Base-by-base conservation (phyloP, 37 sponge, comb jelly and placozoan species). In the Crambe crambe region DNA sequence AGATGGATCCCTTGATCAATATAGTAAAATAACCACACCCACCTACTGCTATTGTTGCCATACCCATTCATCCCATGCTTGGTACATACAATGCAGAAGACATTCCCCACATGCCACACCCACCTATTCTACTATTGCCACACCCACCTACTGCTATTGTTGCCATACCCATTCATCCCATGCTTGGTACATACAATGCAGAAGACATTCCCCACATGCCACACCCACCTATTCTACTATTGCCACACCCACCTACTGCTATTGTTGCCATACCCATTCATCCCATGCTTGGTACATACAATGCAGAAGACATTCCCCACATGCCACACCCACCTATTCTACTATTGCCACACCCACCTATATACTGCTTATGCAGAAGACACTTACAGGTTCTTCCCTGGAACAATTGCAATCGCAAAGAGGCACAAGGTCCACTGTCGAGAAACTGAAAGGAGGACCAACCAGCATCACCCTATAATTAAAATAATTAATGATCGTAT, bases 331-430 rank as follows among this genome's bases (percentile, higher is more conserved):
- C 51, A 6, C 12, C 51, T 47, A 47, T 47, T 6, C 51, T 47
- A 12, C 51, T 47, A 6, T 47, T 15, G 51, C 51, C 12, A 47
- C 10, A 47, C 6, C 51, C 51, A 47, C 51, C 12, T 6, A 47
- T n/a, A n/a, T n/a, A n/a, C n/a, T n/a, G n/a, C n/a, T n/a, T n/a
- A n/a, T n/a, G n/a, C n/a, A n/a, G n/a, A n/a, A n/a, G n/a, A n/a
- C n/a, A n/a, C n/a, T n/a, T n/a, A n/a, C n/a, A n/a, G n/a, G n/a
- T 40, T 57, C 10, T 40, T 59, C 60, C 1, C 22, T 4, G 29
- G 82, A 44, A 35, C 82, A 82, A 30, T 73, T 44, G 31, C 82
- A 82, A 9, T 73, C 44, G 42, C 82, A 82, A 18, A 82, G n/a
- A 37, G 82, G 82, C 18, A 44, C 56, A 9, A 79, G 18, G 1